These are phyloP conservation scores for Macquaria ambigua DNA, from an alignment of 2,113 vertebrate genomes.

Conservation along the genomic window DNA sequence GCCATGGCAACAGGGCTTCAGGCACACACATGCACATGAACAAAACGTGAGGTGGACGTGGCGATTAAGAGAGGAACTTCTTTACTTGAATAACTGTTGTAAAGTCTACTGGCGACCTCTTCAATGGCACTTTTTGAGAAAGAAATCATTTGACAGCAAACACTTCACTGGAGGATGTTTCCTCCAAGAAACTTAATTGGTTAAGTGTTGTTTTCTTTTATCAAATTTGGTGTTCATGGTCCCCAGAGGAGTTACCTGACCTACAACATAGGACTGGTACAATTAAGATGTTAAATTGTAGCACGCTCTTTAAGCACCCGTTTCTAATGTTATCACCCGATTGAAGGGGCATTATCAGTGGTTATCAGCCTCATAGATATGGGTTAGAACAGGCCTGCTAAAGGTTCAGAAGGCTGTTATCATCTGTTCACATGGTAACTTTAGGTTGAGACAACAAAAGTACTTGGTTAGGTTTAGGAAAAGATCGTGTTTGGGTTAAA, in stretches of 20 bases:
- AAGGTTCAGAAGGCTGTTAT: too few relatives aligned
- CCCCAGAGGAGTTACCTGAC: not conserved
- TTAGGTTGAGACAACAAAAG: too few relatives aligned
- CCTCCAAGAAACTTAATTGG: not conserved
- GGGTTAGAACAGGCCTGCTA: too few relatives aligned
- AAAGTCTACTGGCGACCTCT: not conserved
- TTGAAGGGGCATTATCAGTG: too few relatives aligned
- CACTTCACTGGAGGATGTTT: not conserved
- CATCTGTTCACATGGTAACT: too few relatives aligned
- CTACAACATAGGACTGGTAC: not conserved
- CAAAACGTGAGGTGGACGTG: not conserved
- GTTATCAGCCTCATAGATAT: too few relatives aligned
- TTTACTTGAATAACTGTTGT: not conserved
- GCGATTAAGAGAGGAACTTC: not conserved
- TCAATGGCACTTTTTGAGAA: not conserved
- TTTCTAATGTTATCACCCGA: too few relatives aligned
- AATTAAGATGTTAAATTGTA: not conserved
- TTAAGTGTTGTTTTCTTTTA: not conserved
- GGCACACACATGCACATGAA: not conserved
- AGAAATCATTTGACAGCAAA: not conserved
- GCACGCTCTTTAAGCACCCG: not conserved
- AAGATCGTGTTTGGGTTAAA: too few relatives aligned
- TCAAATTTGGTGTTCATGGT: not conserved
- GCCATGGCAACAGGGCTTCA: conserved; percentile 56
- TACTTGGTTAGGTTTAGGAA: too few relatives aligned